Evolutionary conservation across 2,797 vertebrate genomes (phyloP).

Genomic region (Sebastiscus albofasciatus): DNA sequence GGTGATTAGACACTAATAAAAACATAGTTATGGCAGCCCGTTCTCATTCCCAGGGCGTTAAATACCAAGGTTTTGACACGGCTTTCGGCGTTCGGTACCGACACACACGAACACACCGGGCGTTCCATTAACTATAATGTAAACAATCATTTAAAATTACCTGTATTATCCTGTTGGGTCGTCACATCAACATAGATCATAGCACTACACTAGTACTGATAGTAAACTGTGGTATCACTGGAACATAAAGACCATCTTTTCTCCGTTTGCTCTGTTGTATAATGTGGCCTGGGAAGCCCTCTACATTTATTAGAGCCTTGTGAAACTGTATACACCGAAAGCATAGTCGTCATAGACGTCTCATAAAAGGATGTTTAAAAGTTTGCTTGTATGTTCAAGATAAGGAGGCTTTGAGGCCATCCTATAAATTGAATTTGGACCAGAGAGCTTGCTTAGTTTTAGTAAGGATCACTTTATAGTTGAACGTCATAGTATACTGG

Average conservation of each 20-base stretch:
- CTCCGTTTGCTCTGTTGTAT: constrained; percentile 3
- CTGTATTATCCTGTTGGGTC: neutral
- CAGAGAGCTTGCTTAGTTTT: constrained; percentile 1
- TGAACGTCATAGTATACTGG: constrained; percentile 23
- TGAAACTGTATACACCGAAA: constrained; percentile 32
- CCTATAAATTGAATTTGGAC: constrained; percentile 1
- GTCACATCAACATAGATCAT: neutral
- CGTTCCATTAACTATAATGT: no score
- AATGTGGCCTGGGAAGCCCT: neutral
- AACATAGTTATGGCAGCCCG: no score
- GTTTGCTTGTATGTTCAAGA: constrained; percentile 7
- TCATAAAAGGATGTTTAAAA: constrained; percentile 25
- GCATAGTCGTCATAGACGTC: neutral
- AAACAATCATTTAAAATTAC: neutral
- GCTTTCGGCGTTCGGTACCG: no score
- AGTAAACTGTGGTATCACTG: neutral
- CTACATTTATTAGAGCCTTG: constrained; percentile 5
- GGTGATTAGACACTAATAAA: no score
- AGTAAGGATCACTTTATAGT: constrained; percentile 27
- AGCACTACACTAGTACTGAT: neutral
- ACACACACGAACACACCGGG: no score
- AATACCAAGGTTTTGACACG: no score
- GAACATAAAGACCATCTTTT: neutral
- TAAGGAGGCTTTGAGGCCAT: constrained; percentile 7
- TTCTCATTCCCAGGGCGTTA: no score